Conservation (phyloP, 2,797 vertebrate genomes). For the Diplodus puntazzo region DNA sequence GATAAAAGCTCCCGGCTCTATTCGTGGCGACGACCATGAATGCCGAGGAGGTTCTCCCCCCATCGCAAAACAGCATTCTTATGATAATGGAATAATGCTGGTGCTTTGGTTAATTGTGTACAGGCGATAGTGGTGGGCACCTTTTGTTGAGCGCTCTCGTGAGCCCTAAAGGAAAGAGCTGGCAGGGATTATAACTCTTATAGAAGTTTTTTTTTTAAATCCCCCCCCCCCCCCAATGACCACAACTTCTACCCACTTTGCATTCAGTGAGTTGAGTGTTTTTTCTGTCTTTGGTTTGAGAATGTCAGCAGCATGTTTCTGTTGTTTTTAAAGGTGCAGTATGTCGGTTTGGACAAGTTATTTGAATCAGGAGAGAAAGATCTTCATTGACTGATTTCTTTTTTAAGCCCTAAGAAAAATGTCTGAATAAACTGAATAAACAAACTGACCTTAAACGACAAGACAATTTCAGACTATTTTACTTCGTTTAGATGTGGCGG, state of each 20-base stretch:
- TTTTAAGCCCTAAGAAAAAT: too few species aligned
- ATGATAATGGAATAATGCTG: conserved; percentile 87
- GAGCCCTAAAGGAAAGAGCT: conserved; percentile 78
- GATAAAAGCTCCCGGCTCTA: conserved; percentile 78
- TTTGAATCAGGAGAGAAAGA: too few species aligned
- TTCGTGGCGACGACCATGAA: conserved; percentile 72
- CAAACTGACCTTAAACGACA: too few species aligned
- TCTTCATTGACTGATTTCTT: too few species aligned
- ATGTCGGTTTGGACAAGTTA: too few species aligned
- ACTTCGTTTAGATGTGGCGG: too few species aligned
- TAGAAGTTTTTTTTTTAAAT: conserved; percentile 59
- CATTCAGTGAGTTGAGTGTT: conserved; percentile 52
- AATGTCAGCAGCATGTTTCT: background rate
- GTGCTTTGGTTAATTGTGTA: conserved; percentile 86
- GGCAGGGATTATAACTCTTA: conserved; percentile 82
- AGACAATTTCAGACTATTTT: too few species aligned
- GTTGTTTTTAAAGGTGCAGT: background rate
- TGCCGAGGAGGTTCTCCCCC: conserved; percentile 71
- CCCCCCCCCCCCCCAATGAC: conserved; percentile 35
- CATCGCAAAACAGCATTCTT: conserved; percentile 85
- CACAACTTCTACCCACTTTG: conserved; percentile 50
- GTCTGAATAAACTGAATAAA: too few species aligned
- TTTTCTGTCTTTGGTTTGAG: conserved; percentile 40
- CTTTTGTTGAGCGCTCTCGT: conserved; percentile 83
- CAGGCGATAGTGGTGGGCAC: conserved; percentile 83